Conservation (phyloP, 1,140 invertebrate genomes). For the Chrysoperla carnea region DNA sequence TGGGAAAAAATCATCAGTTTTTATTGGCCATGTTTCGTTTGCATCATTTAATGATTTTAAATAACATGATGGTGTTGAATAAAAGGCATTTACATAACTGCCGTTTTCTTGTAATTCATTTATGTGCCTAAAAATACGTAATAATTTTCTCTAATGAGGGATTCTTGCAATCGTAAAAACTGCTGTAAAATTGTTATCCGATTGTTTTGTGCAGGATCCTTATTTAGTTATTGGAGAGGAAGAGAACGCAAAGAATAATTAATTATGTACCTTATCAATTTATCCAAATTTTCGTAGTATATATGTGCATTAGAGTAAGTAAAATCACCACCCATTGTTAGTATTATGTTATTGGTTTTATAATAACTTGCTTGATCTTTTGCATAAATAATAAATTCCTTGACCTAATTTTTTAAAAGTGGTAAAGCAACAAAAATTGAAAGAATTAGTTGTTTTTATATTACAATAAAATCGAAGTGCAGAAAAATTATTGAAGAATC, state of each 20-base stretch:
- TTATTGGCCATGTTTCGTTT: constrained; percentile 6
- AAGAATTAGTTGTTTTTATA: too few relatives aligned
- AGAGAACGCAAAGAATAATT: neutral
- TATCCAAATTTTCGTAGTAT: constrained; percentile 80
- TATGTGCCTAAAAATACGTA: constrained; percentile 26
- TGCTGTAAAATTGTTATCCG: too few relatives aligned
- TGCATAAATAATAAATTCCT: constrained; percentile 7
- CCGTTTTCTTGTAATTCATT: constrained; percentile 37
- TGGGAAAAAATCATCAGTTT: constrained; percentile 57
- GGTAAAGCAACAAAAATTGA: too few relatives aligned
- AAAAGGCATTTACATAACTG: constrained; percentile 58
- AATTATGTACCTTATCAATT: constrained; percentile 54
- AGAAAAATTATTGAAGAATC: too few relatives aligned
- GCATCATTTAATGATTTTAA: constrained; percentile 56
- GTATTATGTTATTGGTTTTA: constrained; percentile 53
- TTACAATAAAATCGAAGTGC: neutral
- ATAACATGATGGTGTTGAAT: constrained; percentile 92
- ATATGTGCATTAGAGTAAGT: constrained; percentile 68
- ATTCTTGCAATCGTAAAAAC: too few relatives aligned
- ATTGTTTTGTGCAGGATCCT: too few relatives aligned
- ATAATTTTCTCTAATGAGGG: too few relatives aligned
- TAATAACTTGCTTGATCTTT: constrained; percentile 32
- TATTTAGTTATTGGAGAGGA: too few relatives aligned
- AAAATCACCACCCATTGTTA: constrained; percentile 93
- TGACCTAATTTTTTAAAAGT: neutral